phyloP scores from a whole-genome alignment of 2,888 invertebrate genomes.

The Dicranocentrus wangi region DNA sequence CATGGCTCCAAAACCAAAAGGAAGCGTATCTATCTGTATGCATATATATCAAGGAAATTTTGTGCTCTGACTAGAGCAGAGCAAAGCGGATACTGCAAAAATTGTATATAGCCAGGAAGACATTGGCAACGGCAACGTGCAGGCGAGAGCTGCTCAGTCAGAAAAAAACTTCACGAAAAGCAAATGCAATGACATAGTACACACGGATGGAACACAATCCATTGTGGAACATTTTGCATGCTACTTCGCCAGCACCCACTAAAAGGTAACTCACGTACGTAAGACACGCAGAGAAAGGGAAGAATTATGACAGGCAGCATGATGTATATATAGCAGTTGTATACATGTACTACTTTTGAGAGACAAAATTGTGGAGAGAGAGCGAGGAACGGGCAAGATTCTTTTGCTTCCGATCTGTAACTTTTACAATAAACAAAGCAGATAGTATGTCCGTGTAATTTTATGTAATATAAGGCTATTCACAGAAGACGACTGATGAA shows the following conservation, averaged over 20 bases:
- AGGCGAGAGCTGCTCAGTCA: constrained; percentile 3
- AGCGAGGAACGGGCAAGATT: background rate
- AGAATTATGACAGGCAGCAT: constrained; percentile 25
- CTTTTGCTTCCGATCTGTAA: constrained; percentile 17
- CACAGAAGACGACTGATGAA: background rate
- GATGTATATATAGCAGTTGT: background rate
- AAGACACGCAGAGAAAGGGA: constrained; percentile 26
- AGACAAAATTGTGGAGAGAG: constrained; percentile 7
- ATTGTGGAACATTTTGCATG: constrained; percentile 49
- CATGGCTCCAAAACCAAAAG: constrained; percentile 25
- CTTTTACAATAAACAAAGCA: constrained; percentile 7
- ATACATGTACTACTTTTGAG: constrained; percentile 7
- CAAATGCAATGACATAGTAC: constrained; percentile 14
- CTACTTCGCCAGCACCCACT: constrained; percentile 24
- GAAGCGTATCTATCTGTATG: too few species aligned
- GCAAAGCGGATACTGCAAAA: background rate
- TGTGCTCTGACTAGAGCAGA: background rate
- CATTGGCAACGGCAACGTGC: too few species aligned
- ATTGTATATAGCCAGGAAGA: constrained; percentile 2
- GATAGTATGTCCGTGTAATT: constrained; percentile 13
- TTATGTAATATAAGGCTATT: constrained; percentile 8
- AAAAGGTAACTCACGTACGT: constrained; percentile 21
- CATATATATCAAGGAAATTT: constrained; percentile 2
- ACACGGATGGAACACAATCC: constrained; percentile 21
- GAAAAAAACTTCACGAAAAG: constrained; percentile 24